A percentile compares a stretch with the other conserved stretches of the same genome.
phyloP scores from a whole-genome alignment of 2,888 invertebrate genomes.

The Poecilus cupreus region DNA sequence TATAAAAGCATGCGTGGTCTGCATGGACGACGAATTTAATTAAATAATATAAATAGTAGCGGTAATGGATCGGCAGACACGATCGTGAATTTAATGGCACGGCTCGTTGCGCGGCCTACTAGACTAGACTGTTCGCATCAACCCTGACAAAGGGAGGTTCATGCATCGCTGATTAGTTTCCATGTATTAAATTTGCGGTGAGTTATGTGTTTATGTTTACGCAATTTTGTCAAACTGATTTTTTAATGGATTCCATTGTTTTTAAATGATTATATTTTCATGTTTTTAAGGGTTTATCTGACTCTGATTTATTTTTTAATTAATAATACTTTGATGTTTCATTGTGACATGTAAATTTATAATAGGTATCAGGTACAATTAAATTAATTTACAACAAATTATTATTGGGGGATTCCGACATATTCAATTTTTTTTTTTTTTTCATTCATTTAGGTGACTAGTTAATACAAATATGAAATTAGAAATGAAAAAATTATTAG shows the following conservation, averaged over 20 bases:
- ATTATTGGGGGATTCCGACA: too few species aligned
- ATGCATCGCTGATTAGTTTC: neutral
- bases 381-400: too few species aligned
- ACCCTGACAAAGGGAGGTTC: conserved; percentile 3
- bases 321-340: too few species aligned
- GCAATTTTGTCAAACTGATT: neutral
- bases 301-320: too few species aligned
- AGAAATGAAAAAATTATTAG: too few species aligned
- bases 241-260: neutral
- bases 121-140: neutral
- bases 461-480: too few species aligned
- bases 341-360: too few species aligned
- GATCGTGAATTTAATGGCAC: conserved; percentile 10
- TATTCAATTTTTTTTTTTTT: too few species aligned
- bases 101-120: neutral
- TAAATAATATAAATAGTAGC: conserved; percentile 24
- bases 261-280: too few species aligned
- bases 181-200: conserved; percentile 11
- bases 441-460: too few species aligned
- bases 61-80: neutral
- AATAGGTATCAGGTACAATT: too few species aligned
- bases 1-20: neutral
- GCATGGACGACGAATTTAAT: neutral
- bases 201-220: neutral
- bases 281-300: too few species aligned